Conservation (phyloP, 2,797 vertebrate genomes). For the Myotis pilosus region DNA sequence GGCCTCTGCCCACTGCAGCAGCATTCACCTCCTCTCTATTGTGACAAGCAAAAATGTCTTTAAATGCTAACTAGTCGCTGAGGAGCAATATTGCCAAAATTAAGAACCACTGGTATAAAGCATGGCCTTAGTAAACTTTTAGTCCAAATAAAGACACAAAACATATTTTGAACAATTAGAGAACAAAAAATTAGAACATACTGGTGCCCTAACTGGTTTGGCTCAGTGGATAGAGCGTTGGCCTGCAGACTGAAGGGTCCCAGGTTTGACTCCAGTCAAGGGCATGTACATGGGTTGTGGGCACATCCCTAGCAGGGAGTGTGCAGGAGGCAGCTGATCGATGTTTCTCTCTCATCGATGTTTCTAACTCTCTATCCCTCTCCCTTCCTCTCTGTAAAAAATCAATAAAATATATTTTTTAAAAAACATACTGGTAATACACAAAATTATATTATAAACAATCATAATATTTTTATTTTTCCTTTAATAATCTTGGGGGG, state of each 20-base stretch:
- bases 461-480: neutral
- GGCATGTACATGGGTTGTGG: no score
- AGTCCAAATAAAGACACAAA: neutral
- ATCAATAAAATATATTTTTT: no score
- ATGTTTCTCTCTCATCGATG: no score
- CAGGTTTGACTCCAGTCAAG: no score
- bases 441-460: neutral
- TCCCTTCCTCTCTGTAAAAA: no score
- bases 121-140: neutral
- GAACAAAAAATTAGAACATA: neutral
- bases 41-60: neutral
- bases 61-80: neutral
- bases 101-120: neutral
- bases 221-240: no score
- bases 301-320: no score
- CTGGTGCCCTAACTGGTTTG: no score
- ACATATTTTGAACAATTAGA: neutral
- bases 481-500: neutral
- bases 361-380: no score
- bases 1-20: neutral
- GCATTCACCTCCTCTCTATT: neutral
- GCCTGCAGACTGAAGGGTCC: no score
- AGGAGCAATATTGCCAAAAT: neutral
- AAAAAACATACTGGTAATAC: neutral
- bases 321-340: no score